A percentile compares a stretch with the other conserved stretches of the same genome.
These are phyloP conservation scores for Eublepharis macularius DNA, from an alignment of 2,113 vertebrate species.

Conservation along the genomic window DNA sequence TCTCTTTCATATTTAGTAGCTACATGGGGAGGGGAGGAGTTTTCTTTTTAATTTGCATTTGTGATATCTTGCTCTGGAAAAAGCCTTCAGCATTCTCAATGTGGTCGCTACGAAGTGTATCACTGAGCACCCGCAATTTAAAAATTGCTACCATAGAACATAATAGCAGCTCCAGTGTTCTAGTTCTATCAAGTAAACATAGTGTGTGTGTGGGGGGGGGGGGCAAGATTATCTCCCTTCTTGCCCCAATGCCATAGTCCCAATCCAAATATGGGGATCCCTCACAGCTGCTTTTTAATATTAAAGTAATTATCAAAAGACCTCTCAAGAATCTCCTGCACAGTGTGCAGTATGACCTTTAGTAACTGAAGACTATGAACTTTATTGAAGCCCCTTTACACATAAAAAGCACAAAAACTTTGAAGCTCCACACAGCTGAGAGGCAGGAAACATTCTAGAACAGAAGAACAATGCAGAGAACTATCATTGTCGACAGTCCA, in stretches of 20 bases:
- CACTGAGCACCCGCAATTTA: not conserved
- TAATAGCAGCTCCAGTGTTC: no score
- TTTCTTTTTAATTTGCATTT: not conserved
- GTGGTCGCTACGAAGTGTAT: not conserved
- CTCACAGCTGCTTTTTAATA: not conserved
- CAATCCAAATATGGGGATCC: not conserved
- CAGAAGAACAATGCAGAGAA: not conserved
- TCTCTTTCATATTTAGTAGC: not conserved
- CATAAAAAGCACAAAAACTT: not conserved
- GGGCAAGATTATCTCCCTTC: no score
- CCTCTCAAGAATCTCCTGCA: not conserved
- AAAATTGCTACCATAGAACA: not conserved
- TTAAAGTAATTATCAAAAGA: not conserved
- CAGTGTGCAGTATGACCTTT: not conserved
- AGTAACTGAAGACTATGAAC: not conserved
- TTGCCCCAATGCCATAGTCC: no score
- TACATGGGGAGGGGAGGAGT: not conserved
- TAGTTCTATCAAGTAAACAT: no score
- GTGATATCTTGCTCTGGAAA: not conserved
- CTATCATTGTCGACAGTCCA: not conserved
- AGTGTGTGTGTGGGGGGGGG: no score
- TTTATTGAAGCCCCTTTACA: not conserved
- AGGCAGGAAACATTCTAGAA: not conserved
- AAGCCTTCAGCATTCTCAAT: not conserved
- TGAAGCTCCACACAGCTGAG: not conserved